These are phyloP conservation scores for Drosophila prolongata DNA, from an alignment of 2,888 invertebrate species.

Conservation along the genomic window DNA sequence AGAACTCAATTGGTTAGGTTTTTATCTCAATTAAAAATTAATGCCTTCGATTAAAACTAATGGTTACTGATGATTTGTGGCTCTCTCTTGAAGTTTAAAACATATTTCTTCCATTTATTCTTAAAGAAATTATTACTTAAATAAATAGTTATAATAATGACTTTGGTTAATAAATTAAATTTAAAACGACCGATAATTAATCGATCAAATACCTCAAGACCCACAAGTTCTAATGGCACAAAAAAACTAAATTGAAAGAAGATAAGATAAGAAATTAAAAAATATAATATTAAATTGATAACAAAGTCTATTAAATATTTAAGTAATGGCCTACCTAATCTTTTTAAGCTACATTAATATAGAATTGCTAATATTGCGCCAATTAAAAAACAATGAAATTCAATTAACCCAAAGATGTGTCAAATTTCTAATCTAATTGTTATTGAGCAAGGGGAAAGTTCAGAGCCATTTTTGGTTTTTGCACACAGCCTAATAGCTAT, in stretches of 20 bases:
- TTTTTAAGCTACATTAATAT: background rate
- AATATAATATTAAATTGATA: background rate
- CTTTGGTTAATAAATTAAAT: too few relatives aligned
- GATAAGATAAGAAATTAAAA: background rate
- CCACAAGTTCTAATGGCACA: background rate
- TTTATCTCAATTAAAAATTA: too few relatives aligned
- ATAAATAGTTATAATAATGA: too few relatives aligned
- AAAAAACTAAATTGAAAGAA: background rate
- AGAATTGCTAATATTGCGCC: background rate
- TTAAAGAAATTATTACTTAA: too few relatives aligned
- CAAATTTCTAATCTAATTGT: slow-evolving; percentile 10
- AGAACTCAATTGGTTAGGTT: too few relatives aligned
- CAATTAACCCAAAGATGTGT: slow-evolving; percentile 23
- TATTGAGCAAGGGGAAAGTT: slow-evolving; percentile 32
- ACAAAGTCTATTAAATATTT: background rate
- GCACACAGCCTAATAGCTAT: slow-evolving; percentile 19
- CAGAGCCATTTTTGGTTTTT: slow-evolving; percentile 32
- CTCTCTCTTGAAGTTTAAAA: too few relatives aligned
- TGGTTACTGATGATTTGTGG: too few relatives aligned
- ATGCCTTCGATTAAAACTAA: too few relatives aligned
- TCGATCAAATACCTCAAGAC: background rate
- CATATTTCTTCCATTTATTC: too few relatives aligned
- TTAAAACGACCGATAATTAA: background rate
- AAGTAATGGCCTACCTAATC: background rate
- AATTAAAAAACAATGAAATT: slow-evolving; percentile 18